Evolutionary conservation across 2,888 invertebrate species (phyloP), one percentile per base, ranked within the genome.

Genomic region (Protonemura montana): DNA sequence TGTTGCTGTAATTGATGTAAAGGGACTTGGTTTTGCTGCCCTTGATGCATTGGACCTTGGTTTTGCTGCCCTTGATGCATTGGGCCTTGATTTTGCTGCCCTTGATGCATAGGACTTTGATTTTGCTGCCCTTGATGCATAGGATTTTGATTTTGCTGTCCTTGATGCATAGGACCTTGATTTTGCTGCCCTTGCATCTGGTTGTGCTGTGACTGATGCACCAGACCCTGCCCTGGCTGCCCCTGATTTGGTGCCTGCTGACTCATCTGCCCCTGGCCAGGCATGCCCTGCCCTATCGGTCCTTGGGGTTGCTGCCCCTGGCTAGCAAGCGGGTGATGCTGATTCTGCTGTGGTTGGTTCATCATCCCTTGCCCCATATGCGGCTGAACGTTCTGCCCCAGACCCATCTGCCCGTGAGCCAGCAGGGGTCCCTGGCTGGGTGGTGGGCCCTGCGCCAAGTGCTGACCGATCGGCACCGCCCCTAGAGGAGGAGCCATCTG

Each of bases 91-190:
- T n/a, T n/a, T n/a, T 25, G 86, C 26, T 41, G 86, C 16, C 30
- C 86, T 41, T 86, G 86, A 35, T 86, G 86, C 42, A 85, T 76
- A 0, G 85, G 76, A 10, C 85, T 78, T n/a, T 85, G 85, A 25
- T 59, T 28, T 76, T 86, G 86, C 10, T 78, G n/a, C n/a, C n/a
- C n/a, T n/a, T n/a, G n/a, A n/a, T 77, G 85, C 35, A 77, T 6
- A n/a, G n/a, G n/a, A 13, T 26, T 30, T 21, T 85, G 85, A 6
- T 80, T 26, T 42, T 25, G 86, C 26, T 41, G 86, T 6, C 30
- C 86, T 41, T 86, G 86, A 35, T 86, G 86, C 42, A 85, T 76
- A 0, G 85, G 76, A 10, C 85, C 85, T n/a, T 85, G 85, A 25
- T 59, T 28, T 76, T 86, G 86, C 10, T 78, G 59, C 7, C 82